Conservation (phyloP, 2,888 invertebrate species). For the Euphydryas editha region DNA sequence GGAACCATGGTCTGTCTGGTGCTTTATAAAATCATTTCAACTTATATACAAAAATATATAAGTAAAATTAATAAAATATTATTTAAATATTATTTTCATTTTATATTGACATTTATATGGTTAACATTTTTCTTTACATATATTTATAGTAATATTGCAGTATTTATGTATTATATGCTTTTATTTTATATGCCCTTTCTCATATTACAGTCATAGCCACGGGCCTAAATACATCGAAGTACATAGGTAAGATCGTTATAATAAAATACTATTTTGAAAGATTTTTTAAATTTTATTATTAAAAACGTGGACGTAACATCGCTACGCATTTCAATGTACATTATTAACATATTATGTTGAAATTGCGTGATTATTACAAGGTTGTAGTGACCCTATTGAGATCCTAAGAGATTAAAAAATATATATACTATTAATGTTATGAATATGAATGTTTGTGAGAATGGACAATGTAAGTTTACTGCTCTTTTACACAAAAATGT, state of each 20-base stretch:
- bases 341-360: constrained; percentile 11
- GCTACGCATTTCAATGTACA: constrained; percentile 14
- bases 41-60: no score
- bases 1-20: no score
- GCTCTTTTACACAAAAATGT: no score
- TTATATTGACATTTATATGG: no score
- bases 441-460: no score
- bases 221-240: constrained; percentile 58
- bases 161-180: constrained; percentile 40
- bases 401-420: background rate
- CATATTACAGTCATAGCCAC: constrained; percentile 47
- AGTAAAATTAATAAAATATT: no score
- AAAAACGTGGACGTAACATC: background rate
- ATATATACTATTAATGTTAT: no score
- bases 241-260: constrained; percentile 56
- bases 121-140: no score
- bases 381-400: background rate
- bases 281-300: background rate
- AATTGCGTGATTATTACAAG: constrained; percentile 3
- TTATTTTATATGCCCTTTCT: constrained; percentile 32
- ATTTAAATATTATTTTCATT: no score
- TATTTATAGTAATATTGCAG: constrained; percentile 11
- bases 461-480: no score
- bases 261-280: background rate
- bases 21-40: no score